Base-by-base conservation (phyloP, 2,113 vertebrate genomes). In the Pyxicephalus adspersus region DNA sequence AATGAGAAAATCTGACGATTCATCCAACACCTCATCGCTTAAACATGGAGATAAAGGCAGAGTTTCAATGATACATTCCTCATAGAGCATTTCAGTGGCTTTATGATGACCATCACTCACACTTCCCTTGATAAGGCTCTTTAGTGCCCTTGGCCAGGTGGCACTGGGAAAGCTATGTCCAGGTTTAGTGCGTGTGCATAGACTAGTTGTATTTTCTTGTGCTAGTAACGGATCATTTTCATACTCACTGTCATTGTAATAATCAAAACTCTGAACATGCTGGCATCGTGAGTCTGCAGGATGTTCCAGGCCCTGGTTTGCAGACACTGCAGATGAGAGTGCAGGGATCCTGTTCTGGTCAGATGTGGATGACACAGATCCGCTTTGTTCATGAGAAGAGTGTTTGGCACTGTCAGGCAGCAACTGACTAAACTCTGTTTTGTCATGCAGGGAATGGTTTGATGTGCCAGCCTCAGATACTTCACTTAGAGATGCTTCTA, bases 31-130 rank as follows among this genome's bases (percentile, higher is more conserved):
- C 80, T 98, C 96, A 45, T 97, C 96, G 55, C 96, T 97, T 71
- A 98, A 85, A 86, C 95, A 98, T 15, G 97, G 97, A 3, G 96
- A 97, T 1, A 97, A 92, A 72, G 89, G 91, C 82, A 93, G 88
- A 0, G 92, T 91, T 85, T 94, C 93, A 78, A 93, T 87, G 0
- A 90, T 85, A 31, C 90, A 92, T 80, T 90, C 90, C 2, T 88
- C 87, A 20, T 83, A 86, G 0, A 88, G 83, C 22, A 91, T 84
- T 74, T 93, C 92, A 86, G 89, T 84, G 77, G 91, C 90, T 83
- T 91, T 92, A 83, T 92, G 92, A 80, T 83, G 91, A 84, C 90
- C 87, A 52, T 89, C 86, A 0, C 55, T 77, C 28, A 93, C 84
- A 83, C 76, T 85, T 28, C 87, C 89, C 81, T 86, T 92, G 84